Evolutionary conservation across 1,140 invertebrate genomes (phyloP), one percentile per base, ranked within the genome.

Genomic region (Orchesella cincta): DNA sequence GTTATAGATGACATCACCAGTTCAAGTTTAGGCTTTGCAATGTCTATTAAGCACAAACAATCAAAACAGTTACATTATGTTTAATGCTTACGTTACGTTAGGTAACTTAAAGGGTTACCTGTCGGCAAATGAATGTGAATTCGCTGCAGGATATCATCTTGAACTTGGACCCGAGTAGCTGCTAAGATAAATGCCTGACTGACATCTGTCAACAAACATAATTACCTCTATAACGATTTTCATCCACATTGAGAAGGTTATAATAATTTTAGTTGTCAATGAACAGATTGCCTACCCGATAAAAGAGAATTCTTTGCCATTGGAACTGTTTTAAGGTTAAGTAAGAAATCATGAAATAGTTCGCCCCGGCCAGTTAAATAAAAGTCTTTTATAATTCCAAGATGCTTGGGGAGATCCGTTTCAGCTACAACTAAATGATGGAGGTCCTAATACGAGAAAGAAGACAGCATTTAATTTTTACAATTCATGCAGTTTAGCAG

Each of bases 341-440:
- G 62, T 1, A 82, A 77, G 52, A 82, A 82, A 26, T 78, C 79
- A 54, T 82, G 78, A 31, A 82, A 79, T 34, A 82, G 67, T 75
- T 82, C 81, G 20, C 81, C 81, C 54, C 81, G 31, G 16, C 81
- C 79, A 26, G 77, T 78, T 16, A 82, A 70, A 62, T 80, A 79
- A 62, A 82, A 82, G 31, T 82, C 81, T 76, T 82, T 82, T 1
- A 82, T 39, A n/a, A 82, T 80, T n/a, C 73, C 73, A 31, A 82
- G 39, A 72, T 82, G 81, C 36, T 78, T 80, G 0, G 46, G 62
- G 14, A 82, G 57, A 72, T 80, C 76, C 0, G 81, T 74, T 54
- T 82, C 81, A 34, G 52, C 74, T 12, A 80, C 77, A 0, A 82
- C 77, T 26, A 82, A 46, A 39, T 79, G 77, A 76, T 82, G 81